phyloP scores from a whole-genome alignment of 1,140 invertebrate species.

The Cataglyphis hispanica region DNA sequence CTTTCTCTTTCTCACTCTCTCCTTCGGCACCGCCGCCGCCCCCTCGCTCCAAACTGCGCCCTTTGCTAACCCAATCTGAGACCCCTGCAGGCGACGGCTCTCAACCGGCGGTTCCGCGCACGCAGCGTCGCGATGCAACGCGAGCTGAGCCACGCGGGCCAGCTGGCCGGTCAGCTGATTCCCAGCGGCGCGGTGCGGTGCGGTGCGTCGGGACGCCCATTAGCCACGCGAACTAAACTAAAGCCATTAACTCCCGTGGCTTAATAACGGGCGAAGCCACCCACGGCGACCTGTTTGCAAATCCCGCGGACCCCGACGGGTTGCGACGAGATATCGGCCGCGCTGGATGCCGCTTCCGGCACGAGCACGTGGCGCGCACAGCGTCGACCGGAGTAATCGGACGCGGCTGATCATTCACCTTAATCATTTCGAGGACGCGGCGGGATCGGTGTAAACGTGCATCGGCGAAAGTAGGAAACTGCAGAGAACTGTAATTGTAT shows the following conservation, averaged over 20 bases:
- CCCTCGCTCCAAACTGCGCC: slow-evolving; percentile 79
- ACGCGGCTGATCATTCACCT: slow-evolving; percentile 66
- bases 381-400: slow-evolving; percentile 50
- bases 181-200: slow-evolving; percentile 49
- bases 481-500: background rate
- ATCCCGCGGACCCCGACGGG: slow-evolving; percentile 63
- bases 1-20: slow-evolving; percentile 4
- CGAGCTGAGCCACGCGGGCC: slow-evolving; percentile 64
- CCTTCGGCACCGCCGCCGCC: slow-evolving; percentile 66
- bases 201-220: slow-evolving; percentile 77
- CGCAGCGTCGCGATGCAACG: background rate
- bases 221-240: slow-evolving; percentile 82
- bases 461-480: background rate
- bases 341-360: slow-evolving; percentile 20
- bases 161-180: slow-evolving; percentile 85
- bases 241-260: slow-evolving; percentile 82
- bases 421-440: slow-evolving; percentile 64
- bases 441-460: background rate
- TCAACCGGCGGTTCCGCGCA: slow-evolving; percentile 75
- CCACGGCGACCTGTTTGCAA: slow-evolving; percentile 68
- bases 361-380: slow-evolving; percentile 47
- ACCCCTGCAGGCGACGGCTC: slow-evolving; percentile 80
- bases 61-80: slow-evolving; percentile 84
- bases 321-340: slow-evolving; percentile 49
- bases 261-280: slow-evolving; percentile 77